Evolutionary conservation across 2,113 vertebrate species (phyloP).

Genomic region (Pomatorhinus ruficollis): DNA sequence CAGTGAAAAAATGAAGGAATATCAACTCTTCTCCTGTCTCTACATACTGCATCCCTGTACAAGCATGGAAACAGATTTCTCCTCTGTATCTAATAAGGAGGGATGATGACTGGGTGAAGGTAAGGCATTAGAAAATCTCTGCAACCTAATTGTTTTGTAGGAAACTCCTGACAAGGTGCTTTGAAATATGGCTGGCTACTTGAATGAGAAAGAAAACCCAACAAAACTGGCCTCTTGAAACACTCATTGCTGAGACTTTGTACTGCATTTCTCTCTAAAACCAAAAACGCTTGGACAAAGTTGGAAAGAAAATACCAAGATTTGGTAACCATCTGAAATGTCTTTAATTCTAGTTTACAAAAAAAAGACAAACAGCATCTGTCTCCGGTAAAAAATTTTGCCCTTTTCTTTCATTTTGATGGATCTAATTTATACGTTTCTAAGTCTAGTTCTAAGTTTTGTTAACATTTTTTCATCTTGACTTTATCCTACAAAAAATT

Average conservation of each 20-base stretch:
- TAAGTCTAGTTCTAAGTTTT: neutral
- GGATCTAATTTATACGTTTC: neutral
- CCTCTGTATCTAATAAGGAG: neutral
- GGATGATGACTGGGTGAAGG: accelerated
- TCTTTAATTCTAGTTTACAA: neutral
- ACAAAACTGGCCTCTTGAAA: neutral
- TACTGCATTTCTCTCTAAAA: neutral
- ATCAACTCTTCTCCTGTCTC: neutral
- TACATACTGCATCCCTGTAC: neutral
- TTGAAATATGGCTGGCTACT: neutral
- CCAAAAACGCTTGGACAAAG: neutral
- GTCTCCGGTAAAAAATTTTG: neutral
- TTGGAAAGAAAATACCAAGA: neutral
- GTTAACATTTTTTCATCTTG: neutral
- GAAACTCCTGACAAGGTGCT: neutral
- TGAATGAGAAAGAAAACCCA: neutral
- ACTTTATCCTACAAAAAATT: neutral
- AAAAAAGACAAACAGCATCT: neutral
- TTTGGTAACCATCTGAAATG: neutral
- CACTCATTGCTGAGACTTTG: neutral
- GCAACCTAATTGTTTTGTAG: neutral
- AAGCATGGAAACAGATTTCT: neutral
- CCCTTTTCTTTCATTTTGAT: neutral
- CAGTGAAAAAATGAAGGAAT: neutral
- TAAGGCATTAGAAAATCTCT: neutral